phyloP scores from a whole-genome alignment of 2,888 invertebrate genomes.

The Melanchra persicariae region DNA sequence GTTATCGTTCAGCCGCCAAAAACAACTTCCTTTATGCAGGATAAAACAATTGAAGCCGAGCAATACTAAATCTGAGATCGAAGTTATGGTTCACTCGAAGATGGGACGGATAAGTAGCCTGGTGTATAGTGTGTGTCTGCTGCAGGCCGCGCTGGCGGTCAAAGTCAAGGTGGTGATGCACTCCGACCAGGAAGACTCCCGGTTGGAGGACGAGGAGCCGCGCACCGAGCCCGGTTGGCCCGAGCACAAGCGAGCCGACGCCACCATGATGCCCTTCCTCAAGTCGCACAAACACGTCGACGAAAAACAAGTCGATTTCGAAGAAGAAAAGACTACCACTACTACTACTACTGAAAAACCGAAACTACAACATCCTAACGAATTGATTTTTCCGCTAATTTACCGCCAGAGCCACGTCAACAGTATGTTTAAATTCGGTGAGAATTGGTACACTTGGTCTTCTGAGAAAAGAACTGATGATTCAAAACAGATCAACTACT shows the following conservation, averaged over 20 bases:
- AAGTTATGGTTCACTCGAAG: conserved; percentile 54
- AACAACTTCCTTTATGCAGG: conserved; percentile 71
- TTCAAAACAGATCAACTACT: conserved; percentile 83
- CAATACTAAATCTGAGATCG: conserved; percentile 38
- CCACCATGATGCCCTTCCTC: conserved; percentile 78
- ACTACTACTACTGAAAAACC: conserved; percentile 74
- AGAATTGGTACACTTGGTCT: conserved; percentile 88
- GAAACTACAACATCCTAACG: conserved; percentile 82
- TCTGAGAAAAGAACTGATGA: conserved; percentile 84
- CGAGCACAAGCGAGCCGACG: conserved; percentile 69
- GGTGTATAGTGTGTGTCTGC: conserved; percentile 69
- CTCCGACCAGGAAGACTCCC: conserved; percentile 84
- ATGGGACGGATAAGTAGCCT: conserved; percentile 73
- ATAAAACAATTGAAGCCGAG: conserved; percentile 57
- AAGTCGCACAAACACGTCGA: conserved; percentile 71
- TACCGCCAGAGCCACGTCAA: conserved; percentile 85
- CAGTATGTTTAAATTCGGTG: conserved; percentile 88
- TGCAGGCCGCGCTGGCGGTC: conserved; percentile 75
- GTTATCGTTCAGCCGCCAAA: conserved; percentile 74
- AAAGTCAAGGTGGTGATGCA: conserved; percentile 87
- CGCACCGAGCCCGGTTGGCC: conserved; percentile 74
- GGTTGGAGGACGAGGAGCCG: conserved; percentile 78
- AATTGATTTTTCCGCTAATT: conserved; percentile 85
- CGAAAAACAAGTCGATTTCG: conserved; percentile 74
- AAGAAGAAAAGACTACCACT: conserved; percentile 75